Base-by-base conservation (phyloP, 2,888 invertebrate genomes). In the Rapana venosa region DNA sequence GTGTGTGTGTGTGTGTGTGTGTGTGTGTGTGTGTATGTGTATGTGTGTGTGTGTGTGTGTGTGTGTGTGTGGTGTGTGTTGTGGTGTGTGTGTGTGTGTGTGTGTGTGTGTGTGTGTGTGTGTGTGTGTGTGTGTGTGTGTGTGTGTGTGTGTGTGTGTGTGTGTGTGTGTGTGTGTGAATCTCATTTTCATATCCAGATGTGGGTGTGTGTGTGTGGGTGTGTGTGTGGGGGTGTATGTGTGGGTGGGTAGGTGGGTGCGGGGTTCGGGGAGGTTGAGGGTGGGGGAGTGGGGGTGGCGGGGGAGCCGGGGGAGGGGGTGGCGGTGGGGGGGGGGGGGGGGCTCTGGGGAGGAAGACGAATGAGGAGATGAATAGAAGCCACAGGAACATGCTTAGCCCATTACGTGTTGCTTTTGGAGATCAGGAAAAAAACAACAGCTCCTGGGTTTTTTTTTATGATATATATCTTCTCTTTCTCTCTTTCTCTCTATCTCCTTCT, bases 121-220 rank as follows among this genome's bases (percentile, higher is more conserved):
- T n/a, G 35, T 79, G 79, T 35, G 79, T 35, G 35, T 35, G 79
- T 79, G 79, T 79, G 79, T 35, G 32, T 35, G 17, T 79, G 35
- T 79, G 32, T 79, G 79, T 79, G 79, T 79, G 79, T 79, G 79
- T 79, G 79, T 35, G 79, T 35, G 32, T 79, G 79, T 79, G 35
- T 79, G 79, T 32, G 32, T 35, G 32, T 79, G 32, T 79, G 79
- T 79, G 79, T 79, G 79, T 79, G 79, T 79, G 35, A n/a, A n/a
- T n/a, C n/a, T n/a, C n/a, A n/a, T n/a, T n/a, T n/a, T n/a, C n/a
- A n/a, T n/a, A n/a, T n/a, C n/a, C 22, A 35, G 32, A 17, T 79
- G 79, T 79, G 79, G 8, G 74, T 74, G 74, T 74, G 74, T 74
- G 74, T 74, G 74, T 74, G 74, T 74, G 74, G 1, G 74, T 74